Conservation (phyloP, 2,888 invertebrate genomes). For the Drosophila crucigera region DNA sequence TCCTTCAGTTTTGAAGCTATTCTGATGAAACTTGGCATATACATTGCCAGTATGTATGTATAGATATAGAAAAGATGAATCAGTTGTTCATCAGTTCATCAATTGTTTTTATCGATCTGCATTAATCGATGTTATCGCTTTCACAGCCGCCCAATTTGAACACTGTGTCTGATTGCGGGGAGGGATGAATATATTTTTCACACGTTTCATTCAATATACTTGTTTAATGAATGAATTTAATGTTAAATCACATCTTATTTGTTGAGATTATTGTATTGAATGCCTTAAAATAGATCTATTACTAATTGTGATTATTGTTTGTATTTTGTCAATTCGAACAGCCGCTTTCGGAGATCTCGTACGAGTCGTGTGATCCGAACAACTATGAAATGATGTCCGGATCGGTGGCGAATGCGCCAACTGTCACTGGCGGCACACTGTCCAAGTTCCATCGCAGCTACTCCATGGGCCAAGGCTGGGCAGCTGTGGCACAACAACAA, state of each 20-base stretch:
- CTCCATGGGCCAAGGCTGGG: conserved; percentile 91
- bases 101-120: background rate
- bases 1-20: background rate
- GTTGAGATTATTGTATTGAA: background rate
- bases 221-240: too few relatives aligned
- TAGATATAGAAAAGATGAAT: background rate
- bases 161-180: too few relatives aligned
- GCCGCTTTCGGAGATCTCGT: conserved; percentile 85
- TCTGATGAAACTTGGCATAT: background rate
- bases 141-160: background rate
- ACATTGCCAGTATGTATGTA: too few relatives aligned
- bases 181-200: too few relatives aligned
- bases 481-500: conserved; percentile 79
- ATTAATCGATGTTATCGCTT: background rate
- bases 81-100: background rate
- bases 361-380: conserved; percentile 84
- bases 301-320: background rate
- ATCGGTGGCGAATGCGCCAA: conserved; percentile 61
- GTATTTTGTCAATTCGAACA: conserved; percentile 29
- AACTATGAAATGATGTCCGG: conserved; percentile 83
- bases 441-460: conserved; percentile 92
- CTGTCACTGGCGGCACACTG: conserved; percentile 60
- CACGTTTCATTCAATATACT: too few relatives aligned
- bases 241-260: background rate
- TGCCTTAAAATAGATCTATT: background rate